A percentile compares a stretch with the other conserved stretches of the same genome.
phyloP scores from a whole-genome alignment of 2,888 invertebrate genomes.

The Eurytoma adleriae region DNA sequence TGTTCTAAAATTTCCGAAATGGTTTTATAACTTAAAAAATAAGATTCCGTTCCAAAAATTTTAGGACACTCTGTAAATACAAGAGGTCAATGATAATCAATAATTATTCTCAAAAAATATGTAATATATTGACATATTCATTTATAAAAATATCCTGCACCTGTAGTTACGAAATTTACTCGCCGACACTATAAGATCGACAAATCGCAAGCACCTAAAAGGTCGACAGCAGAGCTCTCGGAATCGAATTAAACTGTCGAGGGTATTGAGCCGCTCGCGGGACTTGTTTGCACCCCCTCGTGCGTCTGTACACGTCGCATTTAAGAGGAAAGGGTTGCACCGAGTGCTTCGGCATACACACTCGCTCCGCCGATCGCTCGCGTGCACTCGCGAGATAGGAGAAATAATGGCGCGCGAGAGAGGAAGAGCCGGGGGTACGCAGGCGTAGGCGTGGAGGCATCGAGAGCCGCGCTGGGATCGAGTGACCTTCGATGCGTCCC shows the following conservation, averaged over 20 bases:
- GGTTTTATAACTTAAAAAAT: no score
- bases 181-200: no score
- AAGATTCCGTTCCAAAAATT: no score
- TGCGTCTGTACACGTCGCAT: conserved; percentile 40
- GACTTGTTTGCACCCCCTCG: conserved; percentile 41
- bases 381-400: conserved; percentile 72
- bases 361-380: conserved; percentile 57
- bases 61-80: no score
- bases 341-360: conserved; percentile 12
- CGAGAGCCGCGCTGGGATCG: conserved; percentile 10
- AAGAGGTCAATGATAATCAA: no score
- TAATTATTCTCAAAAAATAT: no score
- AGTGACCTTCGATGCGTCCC: conserved; percentile 31
- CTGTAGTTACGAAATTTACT: no score
- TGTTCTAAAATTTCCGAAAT: no score
- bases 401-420: conserved; percentile 68
- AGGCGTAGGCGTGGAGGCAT: not conserved
- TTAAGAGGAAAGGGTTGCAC: conserved; percentile 53
- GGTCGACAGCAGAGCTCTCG: not conserved
- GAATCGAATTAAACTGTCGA: conserved; percentile 57
- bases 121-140: no score
- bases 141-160: no score
- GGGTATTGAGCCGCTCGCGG: conserved; percentile 39
- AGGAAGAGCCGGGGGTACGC: not conserved
- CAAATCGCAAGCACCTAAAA: no score